These are phyloP conservation scores for Arvicola amphibius DNA, from an alignment of 2,797 vertebrate species.

Conservation along the genomic window DNA sequence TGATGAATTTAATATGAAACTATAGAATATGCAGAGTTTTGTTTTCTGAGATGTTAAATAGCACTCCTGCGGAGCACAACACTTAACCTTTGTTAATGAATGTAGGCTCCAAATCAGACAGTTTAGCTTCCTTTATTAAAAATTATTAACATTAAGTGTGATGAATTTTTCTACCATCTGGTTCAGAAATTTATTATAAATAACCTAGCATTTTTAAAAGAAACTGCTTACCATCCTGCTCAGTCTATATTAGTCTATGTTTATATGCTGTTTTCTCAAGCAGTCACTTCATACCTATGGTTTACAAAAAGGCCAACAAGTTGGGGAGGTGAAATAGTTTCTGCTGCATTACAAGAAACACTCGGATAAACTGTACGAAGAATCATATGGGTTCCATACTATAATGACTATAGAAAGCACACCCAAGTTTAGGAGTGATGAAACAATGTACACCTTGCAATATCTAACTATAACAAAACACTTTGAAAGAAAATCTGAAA, in stretches of 20 bases:
- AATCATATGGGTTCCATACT: background rate
- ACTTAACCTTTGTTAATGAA: slow-evolving; percentile 71
- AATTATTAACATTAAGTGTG: slow-evolving; percentile 82
- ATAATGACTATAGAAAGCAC: background rate
- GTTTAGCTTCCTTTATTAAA: slow-evolving; percentile 72
- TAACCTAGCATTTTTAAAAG: slow-evolving; percentile 80
- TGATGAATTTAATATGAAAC: slow-evolving; percentile 74
- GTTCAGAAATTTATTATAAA: slow-evolving; percentile 84
- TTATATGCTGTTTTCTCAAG: slow-evolving; percentile 63
- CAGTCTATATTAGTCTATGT: slow-evolving; percentile 72
- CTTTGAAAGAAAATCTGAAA: background rate
- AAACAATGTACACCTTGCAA: slow-evolving; percentile 29
- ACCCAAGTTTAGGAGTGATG: slow-evolving; percentile 22
- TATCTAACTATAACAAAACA: slow-evolving; percentile 16
- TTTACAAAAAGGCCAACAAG: slow-evolving; percentile 78
- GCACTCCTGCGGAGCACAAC: slow-evolving; percentile 72
- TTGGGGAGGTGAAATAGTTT: slow-evolving; percentile 77
- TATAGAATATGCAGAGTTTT: slow-evolving; percentile 74
- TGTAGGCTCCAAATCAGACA: slow-evolving; percentile 82
- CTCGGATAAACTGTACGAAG: slow-evolving; percentile 61
- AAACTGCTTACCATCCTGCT: slow-evolving; percentile 74
- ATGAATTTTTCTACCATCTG: slow-evolving; percentile 81
- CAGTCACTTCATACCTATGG: slow-evolving; percentile 75
- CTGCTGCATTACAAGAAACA: slow-evolving; percentile 75
- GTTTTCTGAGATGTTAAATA: slow-evolving; percentile 73